phyloP scores from a whole-genome alignment of 2,113 vertebrate species.

The Dendrocopos noguchii region DNA sequence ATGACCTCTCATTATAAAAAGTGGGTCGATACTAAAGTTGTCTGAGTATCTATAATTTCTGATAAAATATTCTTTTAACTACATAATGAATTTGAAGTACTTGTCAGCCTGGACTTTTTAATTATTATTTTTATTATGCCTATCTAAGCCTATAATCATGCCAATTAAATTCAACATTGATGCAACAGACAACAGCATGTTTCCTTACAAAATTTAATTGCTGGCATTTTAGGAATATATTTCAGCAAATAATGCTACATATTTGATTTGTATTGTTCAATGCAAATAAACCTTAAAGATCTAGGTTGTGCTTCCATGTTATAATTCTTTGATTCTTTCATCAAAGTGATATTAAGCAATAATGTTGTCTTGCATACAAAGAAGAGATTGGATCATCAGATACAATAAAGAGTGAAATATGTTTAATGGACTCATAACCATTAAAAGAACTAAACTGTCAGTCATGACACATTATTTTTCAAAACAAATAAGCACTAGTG shows the following conservation, averaged over 20 bases:
- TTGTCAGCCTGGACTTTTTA: not conserved
- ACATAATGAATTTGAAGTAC: not conserved
- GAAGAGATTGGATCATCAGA: not conserved
- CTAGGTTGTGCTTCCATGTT: not conserved
- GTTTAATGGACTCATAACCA: not conserved
- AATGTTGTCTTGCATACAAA: not conserved
- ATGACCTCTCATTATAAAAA: not conserved
- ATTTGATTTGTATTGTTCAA: not conserved
- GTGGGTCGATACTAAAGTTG: not conserved
- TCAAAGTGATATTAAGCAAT: conserved; percentile 9
- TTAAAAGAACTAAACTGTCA: not conserved
- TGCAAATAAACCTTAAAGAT: not conserved
- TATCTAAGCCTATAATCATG: not conserved
- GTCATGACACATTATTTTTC: not conserved
- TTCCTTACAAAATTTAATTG: not conserved
- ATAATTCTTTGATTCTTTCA: not conserved
- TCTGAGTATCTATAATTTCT: not conserved
- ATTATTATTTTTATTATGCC: not conserved
- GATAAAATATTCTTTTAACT: not conserved
- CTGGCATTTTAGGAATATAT: not conserved
- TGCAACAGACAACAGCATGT: not conserved
- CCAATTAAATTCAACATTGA: not conserved
- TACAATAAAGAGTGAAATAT: not conserved
- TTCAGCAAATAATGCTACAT: not conserved
- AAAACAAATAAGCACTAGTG: not conserved